Conservation (phyloP, 2,888 invertebrate species). For the Nudaria mundana region DNA sequence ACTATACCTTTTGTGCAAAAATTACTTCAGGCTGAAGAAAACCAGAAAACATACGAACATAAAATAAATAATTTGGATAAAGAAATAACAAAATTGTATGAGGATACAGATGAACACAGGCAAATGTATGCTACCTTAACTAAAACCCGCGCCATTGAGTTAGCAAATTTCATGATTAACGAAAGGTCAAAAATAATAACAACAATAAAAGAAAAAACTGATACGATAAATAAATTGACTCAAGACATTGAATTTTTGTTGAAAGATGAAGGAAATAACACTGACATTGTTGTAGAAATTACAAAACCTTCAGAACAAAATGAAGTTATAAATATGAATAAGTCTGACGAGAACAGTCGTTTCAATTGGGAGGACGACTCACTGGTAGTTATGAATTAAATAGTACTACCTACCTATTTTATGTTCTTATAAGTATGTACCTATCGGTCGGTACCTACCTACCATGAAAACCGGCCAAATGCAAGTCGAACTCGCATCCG, state of each 20-base stretch:
- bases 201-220: slow-evolving; percentile 37
- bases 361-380: slow-evolving; percentile 17
- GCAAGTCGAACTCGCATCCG: no score
- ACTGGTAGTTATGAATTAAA: slow-evolving; percentile 19
- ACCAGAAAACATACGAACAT: slow-evolving; percentile 25
- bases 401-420: background rate
- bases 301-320: slow-evolving; percentile 5
- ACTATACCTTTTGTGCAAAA: slow-evolving; percentile 58
- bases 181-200: slow-evolving; percentile 45
- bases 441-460: no score
- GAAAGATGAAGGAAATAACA: slow-evolving; percentile 10
- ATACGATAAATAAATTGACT: slow-evolving; percentile 33
- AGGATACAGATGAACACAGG: slow-evolving; percentile 43
- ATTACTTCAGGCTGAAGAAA: slow-evolving; percentile 37
- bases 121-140: slow-evolving; percentile 34
- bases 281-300: background rate
- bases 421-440: no score
- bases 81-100: slow-evolving; percentile 32
- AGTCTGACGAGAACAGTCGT: slow-evolving; percentile 2
- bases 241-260: slow-evolving; percentile 31
- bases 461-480: no score
- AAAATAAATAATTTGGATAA: slow-evolving; percentile 38
- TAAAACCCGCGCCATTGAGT: slow-evolving; percentile 44
- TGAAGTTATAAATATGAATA: no score
- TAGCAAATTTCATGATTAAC: slow-evolving; percentile 51